phyloP scores from a whole-genome alignment of 2,113 vertebrate species.

The Callipepla californica region DNA sequence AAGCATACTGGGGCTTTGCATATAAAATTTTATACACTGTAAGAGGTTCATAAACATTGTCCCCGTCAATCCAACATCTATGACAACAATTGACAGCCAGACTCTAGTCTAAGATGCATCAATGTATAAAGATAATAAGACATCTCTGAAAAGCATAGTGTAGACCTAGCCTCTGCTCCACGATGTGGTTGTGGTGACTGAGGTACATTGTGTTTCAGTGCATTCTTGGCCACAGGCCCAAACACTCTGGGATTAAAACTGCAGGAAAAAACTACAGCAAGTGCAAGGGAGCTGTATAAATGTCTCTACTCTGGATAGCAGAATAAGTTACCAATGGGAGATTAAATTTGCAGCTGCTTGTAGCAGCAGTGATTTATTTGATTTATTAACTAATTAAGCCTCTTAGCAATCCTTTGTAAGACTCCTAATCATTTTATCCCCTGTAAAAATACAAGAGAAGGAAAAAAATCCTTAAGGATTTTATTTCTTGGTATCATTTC shows the following conservation, averaged over 20 bases:
- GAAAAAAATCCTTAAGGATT: background rate
- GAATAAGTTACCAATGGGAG: background rate
- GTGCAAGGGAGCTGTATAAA: background rate
- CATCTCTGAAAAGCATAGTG: background rate
- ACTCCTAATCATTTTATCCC: background rate
- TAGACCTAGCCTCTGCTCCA: background rate
- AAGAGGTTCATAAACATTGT: background rate
- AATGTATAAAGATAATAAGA: background rate
- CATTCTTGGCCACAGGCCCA: background rate
- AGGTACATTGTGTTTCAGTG: background rate
- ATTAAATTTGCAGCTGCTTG: background rate
- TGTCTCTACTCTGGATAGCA: background rate
- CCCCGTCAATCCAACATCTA: background rate
- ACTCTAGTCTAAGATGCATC: background rate
- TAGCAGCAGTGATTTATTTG: background rate
- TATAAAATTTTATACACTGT: background rate
- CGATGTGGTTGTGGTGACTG: background rate
- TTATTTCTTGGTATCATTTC: background rate
- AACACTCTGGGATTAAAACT: background rate
- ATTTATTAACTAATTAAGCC: conserved; percentile 38
- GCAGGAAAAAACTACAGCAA: background rate
- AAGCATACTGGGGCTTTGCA: background rate
- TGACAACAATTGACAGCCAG: background rate
- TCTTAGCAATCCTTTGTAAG: background rate
- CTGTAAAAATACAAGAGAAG: background rate